Evolutionary conservation across 2,113 vertebrate genomes (phyloP).

Genomic region (Apodemus sylvaticus): DNA sequence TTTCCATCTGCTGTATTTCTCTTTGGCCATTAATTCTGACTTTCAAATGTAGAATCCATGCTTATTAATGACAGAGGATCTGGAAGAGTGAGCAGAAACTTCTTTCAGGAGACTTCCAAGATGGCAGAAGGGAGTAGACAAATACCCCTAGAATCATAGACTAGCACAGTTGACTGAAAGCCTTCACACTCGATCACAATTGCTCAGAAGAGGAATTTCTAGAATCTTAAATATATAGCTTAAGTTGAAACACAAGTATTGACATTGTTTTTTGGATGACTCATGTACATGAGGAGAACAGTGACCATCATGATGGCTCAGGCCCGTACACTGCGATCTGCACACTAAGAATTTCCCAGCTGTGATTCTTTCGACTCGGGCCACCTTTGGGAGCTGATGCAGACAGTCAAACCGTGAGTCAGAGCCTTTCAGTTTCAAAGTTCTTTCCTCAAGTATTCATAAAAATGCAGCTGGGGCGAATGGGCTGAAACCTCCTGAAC

Average conservation of each 20-base stretch:
- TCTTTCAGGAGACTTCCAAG: neutral
- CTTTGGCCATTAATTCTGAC: conserved; percentile 14
- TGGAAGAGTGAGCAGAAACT: neutral
- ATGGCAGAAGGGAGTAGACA: neutral
- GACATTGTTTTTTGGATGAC: neutral
- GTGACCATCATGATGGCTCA: neutral
- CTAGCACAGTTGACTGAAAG: neutral
- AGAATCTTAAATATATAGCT: conserved; percentile 34
- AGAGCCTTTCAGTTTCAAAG: conserved; percentile 67
- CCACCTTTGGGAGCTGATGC: conserved; percentile 58
- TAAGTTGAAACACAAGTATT: conserved; percentile 36
- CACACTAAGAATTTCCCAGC: conserved; percentile 32
- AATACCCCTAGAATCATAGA: neutral
- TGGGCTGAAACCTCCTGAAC: conserved; percentile 53
- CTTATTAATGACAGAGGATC: neutral
- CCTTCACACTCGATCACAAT: neutral
- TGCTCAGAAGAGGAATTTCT: conserved; percentile 15
- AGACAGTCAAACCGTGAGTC: conserved; percentile 37
- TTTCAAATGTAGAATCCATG: conserved; percentile 12
- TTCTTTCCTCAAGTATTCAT: conserved; percentile 69
- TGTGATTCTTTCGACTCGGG: conserved; percentile 34
- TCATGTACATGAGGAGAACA: neutral
- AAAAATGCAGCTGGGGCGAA: conserved; percentile 73
- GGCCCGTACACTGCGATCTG: neutral
- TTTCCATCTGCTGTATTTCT: neutral